Conservation (phyloP, 2,888 invertebrate species). For the Drosophila lacicola region DNA sequence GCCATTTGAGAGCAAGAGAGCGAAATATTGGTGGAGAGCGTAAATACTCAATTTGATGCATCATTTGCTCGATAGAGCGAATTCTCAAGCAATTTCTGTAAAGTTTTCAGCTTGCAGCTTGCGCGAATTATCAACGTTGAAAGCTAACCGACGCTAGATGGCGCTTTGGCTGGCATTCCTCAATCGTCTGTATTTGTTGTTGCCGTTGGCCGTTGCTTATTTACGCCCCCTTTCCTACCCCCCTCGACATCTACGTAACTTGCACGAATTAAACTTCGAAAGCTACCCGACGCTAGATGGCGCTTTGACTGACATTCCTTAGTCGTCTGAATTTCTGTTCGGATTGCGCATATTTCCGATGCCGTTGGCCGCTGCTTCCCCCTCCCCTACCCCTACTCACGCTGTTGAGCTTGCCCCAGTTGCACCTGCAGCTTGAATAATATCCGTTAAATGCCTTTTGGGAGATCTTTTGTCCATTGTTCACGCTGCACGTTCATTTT, state of each 20-base stretch:
- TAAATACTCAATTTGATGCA: slow-evolving; percentile 22
- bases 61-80: slow-evolving; percentile 8
- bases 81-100: neutral
- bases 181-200: too few species aligned
- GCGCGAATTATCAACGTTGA: neutral
- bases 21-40: neutral
- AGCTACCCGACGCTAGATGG: neutral
- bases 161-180: slow-evolving; percentile 3
- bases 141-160: slow-evolving; percentile 16
- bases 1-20: neutral
- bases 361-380: slow-evolving; percentile 21
- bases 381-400: neutral
- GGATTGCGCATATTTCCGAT: slow-evolving; percentile 21
- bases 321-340: neutral
- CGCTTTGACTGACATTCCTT: neutral
- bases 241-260: too few species aligned
- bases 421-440: slow-evolving; percentile 43
- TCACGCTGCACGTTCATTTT: slow-evolving; percentile 18
- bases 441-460: slow-evolving; percentile 45
- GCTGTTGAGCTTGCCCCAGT: neutral
- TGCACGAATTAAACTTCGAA: too few species aligned
- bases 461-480: slow-evolving; percentile 35
- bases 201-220: too few species aligned
- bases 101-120: neutral
- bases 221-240: too few species aligned